Conservation (phyloP, 2,113 vertebrate species). For the Dipodomys stephensi region DNA sequence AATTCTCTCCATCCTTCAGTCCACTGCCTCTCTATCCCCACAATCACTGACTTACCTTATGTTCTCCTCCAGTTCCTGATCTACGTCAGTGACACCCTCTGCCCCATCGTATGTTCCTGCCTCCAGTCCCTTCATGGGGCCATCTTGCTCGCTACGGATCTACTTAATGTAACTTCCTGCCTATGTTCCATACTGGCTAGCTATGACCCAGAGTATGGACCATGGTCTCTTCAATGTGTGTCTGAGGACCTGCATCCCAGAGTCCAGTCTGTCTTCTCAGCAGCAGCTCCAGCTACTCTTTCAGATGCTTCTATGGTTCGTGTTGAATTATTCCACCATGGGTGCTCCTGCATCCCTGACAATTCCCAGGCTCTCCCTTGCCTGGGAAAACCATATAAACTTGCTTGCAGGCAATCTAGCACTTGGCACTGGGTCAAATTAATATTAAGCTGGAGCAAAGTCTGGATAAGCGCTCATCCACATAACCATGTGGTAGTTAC, state of each 20-base stretch:
- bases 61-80: not conserved
- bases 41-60: not conserved
- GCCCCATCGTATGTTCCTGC: not conserved
- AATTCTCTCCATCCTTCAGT: not conserved
- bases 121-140: not conserved
- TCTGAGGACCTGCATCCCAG: not conserved
- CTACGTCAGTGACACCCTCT: not conserved
- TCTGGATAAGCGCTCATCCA: constrained; percentile 49
- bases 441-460: constrained; percentile 54
- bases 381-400: not conserved
- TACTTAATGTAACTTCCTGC: not conserved
- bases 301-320: not conserved
- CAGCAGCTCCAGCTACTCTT: not conserved
- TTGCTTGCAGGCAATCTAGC: constrained; percentile 39
- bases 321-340: not conserved
- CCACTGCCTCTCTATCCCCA: not conserved
- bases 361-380: not conserved
- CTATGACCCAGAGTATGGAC: not conserved
- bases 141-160: not conserved
- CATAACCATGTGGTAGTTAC: constrained; percentile 35
- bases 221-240: not conserved
- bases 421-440: constrained; percentile 27
- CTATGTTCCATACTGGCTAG: not conserved
- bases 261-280: not conserved
- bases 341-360: not conserved